Evolutionary conservation across 1,140 invertebrate genomes (phyloP).

Genomic region (Leguminivora glycinivorella): DNA sequence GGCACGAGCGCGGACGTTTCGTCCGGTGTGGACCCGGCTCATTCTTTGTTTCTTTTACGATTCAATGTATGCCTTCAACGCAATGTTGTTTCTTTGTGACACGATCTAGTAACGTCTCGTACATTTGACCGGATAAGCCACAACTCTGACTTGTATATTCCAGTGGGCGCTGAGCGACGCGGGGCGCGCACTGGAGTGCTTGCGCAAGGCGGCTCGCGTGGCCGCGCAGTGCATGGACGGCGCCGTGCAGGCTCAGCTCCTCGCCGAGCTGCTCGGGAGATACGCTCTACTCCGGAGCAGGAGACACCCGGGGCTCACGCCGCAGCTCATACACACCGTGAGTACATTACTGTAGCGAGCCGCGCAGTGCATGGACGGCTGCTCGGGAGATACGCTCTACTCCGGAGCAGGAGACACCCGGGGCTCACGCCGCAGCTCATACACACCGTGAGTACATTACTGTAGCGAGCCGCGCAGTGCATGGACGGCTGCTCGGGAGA

Average conservation of each 20-base stretch:
- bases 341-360: constrained; percentile 73
- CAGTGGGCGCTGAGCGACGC: constrained; percentile 90
- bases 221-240: constrained; percentile 98
- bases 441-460: constrained; percentile 75
- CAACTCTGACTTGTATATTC: no score
- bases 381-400: constrained; percentile 96
- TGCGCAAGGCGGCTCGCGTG: constrained; percentile 97
- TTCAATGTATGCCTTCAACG: no score
- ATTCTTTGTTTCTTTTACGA: no score
- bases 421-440: constrained; percentile 83
- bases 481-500: constrained; percentile 97
- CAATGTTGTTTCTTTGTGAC: no score
- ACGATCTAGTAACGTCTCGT: no score
- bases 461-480: constrained; percentile 90
- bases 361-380: constrained; percentile 98
- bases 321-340: constrained; percentile 80
- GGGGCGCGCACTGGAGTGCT: constrained; percentile 94
- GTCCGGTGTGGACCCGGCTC: no score
- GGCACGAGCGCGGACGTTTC: no score
- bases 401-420: constrained; percentile 95
- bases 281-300: constrained; percentile 97
- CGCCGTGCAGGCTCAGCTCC: constrained; percentile 97
- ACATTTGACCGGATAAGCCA: no score
- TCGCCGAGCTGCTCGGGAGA: constrained; percentile 96
- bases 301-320: constrained; percentile 90